Percentiles rank a stretch among this genome's conserved stretches.
These are phyloP conservation scores for Phymatocera aterrima DNA, from an alignment of 2,888 invertebrate genomes.

Conservation along the genomic window DNA sequence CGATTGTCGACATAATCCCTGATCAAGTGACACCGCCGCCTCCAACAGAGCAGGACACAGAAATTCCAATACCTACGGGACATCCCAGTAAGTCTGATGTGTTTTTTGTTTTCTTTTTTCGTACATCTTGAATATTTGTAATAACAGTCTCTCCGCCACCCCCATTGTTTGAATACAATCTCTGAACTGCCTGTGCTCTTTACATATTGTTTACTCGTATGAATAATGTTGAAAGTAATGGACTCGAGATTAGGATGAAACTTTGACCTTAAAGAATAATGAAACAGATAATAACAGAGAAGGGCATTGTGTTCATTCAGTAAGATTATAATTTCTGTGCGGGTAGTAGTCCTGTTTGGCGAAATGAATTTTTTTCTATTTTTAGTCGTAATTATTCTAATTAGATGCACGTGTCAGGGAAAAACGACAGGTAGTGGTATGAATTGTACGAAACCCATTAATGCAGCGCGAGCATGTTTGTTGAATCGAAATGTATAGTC, in stretches of 20 bases:
- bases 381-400: not conserved
- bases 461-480: not conserved
- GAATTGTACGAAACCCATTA: not conserved
- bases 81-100: slow-evolving; percentile 55
- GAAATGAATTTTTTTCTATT: not conserved
- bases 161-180: slow-evolving; percentile 25
- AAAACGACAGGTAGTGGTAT: slow-evolving; percentile 8
- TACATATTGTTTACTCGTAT: slow-evolving; percentile 13
- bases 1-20: slow-evolving; percentile 54
- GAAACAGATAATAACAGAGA: slow-evolving; percentile 33
- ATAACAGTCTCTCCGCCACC: not conserved
- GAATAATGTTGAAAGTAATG: slow-evolving; percentile 22
- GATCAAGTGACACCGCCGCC: slow-evolving; percentile 53
- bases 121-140: not conserved
- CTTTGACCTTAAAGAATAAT: slow-evolving; percentile 44
- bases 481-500: not conserved
- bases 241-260: slow-evolving; percentile 38
- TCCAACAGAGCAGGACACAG: slow-evolving; percentile 56
- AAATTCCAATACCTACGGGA: slow-evolving; percentile 53
- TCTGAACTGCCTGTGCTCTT: slow-evolving; percentile 58
- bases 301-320: slow-evolving; percentile 32
- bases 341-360: slow-evolving; percentile 6
- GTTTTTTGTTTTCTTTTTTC: not conserved
- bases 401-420: not conserved
- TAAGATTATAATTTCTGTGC: slow-evolving; percentile 13